Percentiles rank a stretch among this genome's conserved stretches.
These are phyloP conservation scores for Emydocephalus ijimae DNA, from an alignment of 2,113 vertebrate species.

Conservation along the genomic window DNA sequence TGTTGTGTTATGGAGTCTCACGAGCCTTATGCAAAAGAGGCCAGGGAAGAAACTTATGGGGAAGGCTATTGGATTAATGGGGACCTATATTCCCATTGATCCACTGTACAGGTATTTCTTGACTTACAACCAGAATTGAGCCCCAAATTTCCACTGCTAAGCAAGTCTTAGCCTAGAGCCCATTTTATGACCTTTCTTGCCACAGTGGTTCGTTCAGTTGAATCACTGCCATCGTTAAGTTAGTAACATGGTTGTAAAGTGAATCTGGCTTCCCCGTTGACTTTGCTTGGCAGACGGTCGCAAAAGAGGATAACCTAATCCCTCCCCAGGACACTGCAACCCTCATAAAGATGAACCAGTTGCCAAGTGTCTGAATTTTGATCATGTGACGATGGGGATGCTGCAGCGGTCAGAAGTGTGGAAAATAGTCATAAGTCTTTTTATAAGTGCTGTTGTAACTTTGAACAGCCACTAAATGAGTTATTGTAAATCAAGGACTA, in stretches of 20 bases:
- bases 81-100: background rate
- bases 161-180: too few relatives aligned
- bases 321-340: background rate
- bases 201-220: background rate
- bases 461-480: background rate
- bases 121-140: background rate
- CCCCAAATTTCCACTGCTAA: background rate
- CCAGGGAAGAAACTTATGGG: background rate
- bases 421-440: background rate
- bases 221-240: background rate
- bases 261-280: background rate
- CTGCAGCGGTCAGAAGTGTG: background rate
- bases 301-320: background rate
- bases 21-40: conserved; percentile 18
- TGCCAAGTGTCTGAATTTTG: background rate
- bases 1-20: background rate
- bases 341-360: background rate
- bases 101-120: background rate
- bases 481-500: background rate
- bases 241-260: background rate
- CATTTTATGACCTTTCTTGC: background rate
- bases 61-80: background rate
- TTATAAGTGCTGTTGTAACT: background rate
- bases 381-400: background rate
- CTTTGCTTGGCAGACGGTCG: background rate